Evolutionary conservation across 2,113 vertebrate genomes (phyloP).

Genomic region (Callorhinus ursinus): DNA sequence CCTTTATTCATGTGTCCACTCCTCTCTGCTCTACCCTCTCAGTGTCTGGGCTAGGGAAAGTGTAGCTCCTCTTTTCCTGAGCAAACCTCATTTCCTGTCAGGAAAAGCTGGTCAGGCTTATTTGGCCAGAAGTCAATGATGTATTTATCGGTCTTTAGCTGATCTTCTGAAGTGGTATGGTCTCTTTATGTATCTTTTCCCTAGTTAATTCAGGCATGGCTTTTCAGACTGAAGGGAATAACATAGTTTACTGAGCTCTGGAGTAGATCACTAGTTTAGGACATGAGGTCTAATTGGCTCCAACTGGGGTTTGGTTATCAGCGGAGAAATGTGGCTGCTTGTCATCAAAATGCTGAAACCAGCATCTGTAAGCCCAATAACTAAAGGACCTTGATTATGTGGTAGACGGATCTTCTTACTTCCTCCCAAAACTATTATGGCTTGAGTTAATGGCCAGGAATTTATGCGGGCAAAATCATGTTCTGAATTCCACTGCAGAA

Average conservation of each 20-base stretch:
- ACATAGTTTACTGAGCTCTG: neutral
- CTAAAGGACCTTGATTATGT: neutral
- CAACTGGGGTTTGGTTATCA: neutral
- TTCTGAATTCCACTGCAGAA: slow-evolving; percentile 43
- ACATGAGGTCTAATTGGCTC: neutral
- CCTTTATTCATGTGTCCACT: neutral
- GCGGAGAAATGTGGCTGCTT: neutral
- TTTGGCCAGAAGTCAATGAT: neutral
- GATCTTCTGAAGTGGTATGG: neutral
- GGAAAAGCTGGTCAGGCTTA: neutral
- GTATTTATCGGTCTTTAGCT: neutral
- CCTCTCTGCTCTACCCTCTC: neutral
- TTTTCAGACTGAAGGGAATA: neutral
- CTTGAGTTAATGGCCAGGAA: neutral
- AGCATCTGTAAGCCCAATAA: neutral
- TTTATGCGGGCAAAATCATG: slow-evolving; percentile 21
- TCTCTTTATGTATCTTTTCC: neutral
- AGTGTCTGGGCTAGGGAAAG: neutral
- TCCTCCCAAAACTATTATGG: neutral
- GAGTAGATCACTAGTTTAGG: neutral
- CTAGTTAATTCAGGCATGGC: neutral
- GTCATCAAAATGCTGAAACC: neutral
- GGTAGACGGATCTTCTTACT: neutral
- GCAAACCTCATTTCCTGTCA: neutral
- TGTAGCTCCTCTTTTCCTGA: neutral